These are phyloP conservation scores for Oligia latruncula DNA, from an alignment of 2,888 invertebrate species.

Conservation along the genomic window DNA sequence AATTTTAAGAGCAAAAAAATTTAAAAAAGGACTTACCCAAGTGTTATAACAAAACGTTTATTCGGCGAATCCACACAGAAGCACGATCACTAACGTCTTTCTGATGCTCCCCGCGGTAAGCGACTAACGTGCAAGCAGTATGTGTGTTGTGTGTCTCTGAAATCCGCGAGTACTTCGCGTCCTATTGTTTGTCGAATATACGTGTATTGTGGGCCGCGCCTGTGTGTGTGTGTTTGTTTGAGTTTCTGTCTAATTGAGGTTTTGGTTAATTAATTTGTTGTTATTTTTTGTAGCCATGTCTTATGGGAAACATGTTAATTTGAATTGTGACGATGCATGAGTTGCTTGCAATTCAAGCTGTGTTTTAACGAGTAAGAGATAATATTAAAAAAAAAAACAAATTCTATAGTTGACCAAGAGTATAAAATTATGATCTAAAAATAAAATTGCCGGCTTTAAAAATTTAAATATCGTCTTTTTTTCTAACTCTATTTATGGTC, in stretches of 20 bases:
- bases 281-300: conserved; percentile 20
- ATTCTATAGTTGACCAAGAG: not conserved
- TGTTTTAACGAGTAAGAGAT: not conserved
- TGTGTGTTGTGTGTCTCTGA: conserved; percentile 39
- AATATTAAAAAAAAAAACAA: not conserved
- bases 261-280: conserved; percentile 24
- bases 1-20: conserved; percentile 4
- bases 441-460: too few species aligned
- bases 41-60: conserved; percentile 50
- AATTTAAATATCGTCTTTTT: not conserved
- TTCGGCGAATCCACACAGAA: conserved; percentile 53
- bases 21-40: conserved; percentile 52
- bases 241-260: conserved; percentile 23
- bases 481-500: not conserved
- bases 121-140: conserved; percentile 45
- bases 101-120: conserved; percentile 38
- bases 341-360: not conserved
- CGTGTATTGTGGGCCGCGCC: conserved; percentile 22
- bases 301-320: not conserved
- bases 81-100: conserved; percentile 51
- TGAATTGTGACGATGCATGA: not conserved
- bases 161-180: conserved; percentile 37
- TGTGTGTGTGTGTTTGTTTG: conserved; percentile 38
- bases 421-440: not conserved
- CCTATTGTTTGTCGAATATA: conserved; percentile 52